Evolutionary conservation across 2,797 vertebrate genomes (phyloP), one percentile per base, ranked within the genome.

Genomic region (Sebastes trivittatus): DNA sequence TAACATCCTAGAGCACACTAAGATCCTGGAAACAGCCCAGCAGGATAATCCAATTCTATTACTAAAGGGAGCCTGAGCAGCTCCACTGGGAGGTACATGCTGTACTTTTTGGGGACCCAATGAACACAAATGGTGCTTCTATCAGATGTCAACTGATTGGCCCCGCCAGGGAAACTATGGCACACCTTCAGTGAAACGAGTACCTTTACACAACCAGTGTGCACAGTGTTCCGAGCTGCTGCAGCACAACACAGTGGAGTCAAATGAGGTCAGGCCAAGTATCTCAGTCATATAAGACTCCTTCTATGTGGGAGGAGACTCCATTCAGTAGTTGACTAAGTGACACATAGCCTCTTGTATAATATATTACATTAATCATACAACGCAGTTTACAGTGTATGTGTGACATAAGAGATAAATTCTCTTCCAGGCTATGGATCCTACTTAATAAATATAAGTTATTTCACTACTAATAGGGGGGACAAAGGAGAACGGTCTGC

Each of bases 231-330:
- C 36, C 36, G 13, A 61, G 78, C 62, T 58, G 60, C 42, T 2
- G 16, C 68, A 14, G 30, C 30, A 25, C 16, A 30, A 36, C n/a
- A 23, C 36, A 73, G 36, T 7, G 2, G 16, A 22, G 55, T 11
- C n/a, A 75, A 87, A 79, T 11, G 27, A 82, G 70, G 75, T 72
- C 59, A 77, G 56, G 20, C 49, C 72, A 52, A 18, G 60, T 7
- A 7, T 46, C 42, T 7, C 16, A 18, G 42, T 46, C 16, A 46
- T 7, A 18, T 46, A 46, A 18, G 42, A 46, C 42, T 18, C 42
- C 16, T 46, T 18, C 42, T 46, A 1, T 46, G 13, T 38, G 36
- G 36, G 36, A 38, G 13, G 42, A 46, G 42, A 46, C 14, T 18
- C 42, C 0, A 46, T 18, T 18, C 42, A 46, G 42, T 46, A 18